Evolutionary conservation across 2,797 vertebrate genomes (phyloP).

Genomic region (Hippoglossus hippoglossus): DNA sequence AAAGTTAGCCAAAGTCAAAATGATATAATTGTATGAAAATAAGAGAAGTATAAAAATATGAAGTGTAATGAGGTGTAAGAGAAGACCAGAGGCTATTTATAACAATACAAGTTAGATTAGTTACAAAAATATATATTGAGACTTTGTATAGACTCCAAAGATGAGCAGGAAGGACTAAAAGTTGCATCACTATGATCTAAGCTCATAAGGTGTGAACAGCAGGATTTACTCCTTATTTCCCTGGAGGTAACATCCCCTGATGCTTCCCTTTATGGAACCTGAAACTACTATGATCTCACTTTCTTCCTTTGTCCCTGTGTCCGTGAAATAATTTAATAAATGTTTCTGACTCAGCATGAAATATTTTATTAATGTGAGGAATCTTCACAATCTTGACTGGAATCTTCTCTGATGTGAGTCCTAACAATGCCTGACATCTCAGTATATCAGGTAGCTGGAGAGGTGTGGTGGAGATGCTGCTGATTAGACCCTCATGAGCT

Average conservation of each 20-base stretch:
- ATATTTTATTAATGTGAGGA: not conserved
- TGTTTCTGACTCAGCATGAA: not conserved
- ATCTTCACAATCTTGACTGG: not conserved
- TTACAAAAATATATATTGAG: no score
- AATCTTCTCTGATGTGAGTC: not conserved
- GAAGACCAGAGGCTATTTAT: no score
- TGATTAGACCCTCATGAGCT: not conserved
- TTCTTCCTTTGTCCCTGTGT: not conserved
- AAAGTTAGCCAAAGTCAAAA: no score
- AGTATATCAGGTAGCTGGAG: not conserved
- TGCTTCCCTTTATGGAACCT: not conserved
- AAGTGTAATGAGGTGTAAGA: no score
- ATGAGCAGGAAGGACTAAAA: no score
- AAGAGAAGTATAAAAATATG: no score
- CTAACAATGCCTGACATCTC: conserved; percentile 4
- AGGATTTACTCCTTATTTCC: not conserved
- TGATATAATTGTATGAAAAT: no score
- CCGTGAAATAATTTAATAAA: not conserved
- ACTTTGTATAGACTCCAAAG: no score
- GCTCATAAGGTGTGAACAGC: not conserved
- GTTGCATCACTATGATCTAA: no score
- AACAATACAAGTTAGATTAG: no score
- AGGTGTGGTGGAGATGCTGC: conserved; percentile 10
- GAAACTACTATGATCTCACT: not conserved
- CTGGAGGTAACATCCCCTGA: not conserved